Conservation (phyloP, 2,797 vertebrate species). For the Eutrigla gurnardus region DNA sequence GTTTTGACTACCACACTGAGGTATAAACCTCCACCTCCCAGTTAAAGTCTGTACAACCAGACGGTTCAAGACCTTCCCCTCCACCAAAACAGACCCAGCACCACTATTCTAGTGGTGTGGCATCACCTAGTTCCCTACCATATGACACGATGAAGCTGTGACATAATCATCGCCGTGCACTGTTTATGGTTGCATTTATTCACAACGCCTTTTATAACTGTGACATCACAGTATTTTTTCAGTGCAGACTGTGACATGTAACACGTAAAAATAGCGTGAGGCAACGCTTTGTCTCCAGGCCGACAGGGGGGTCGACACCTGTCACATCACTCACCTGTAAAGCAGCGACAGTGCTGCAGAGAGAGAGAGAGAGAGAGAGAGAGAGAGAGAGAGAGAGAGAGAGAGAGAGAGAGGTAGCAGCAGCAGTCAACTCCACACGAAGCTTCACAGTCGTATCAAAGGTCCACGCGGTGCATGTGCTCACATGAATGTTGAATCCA, state of each 20-base stretch:
- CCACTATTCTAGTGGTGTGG: neutral
- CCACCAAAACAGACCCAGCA: too few relatives aligned
- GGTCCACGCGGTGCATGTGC: neutral
- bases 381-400: constrained; percentile 29
- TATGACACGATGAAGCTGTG: neutral
- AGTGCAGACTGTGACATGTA: neutral
- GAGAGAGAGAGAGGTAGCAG: constrained; percentile 28
- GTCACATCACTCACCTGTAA: constrained; percentile 52
- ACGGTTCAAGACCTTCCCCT: too few relatives aligned
- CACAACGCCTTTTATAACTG: neutral
- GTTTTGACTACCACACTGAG: neutral
- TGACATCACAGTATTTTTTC: neutral
- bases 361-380: constrained; percentile 12
- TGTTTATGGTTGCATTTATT: neutral
- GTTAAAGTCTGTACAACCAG: neutral
- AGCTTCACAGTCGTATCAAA: constrained; percentile 41
- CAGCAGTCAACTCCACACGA: constrained; percentile 29
- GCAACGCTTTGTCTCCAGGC: too few relatives aligned
- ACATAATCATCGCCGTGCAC: neutral
- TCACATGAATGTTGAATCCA: constrained; percentile 17
- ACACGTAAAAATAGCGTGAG: neutral
- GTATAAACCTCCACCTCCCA: too few relatives aligned
- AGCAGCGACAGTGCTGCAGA: constrained; percentile 35
- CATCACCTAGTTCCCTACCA: neutral
- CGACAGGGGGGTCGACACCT: constrained; percentile 25